A percentile compares a stretch with the other conserved stretches of the same genome.
Conservation (phyloP, 2,888 invertebrate species). For the Muschampia staudingeri region DNA sequence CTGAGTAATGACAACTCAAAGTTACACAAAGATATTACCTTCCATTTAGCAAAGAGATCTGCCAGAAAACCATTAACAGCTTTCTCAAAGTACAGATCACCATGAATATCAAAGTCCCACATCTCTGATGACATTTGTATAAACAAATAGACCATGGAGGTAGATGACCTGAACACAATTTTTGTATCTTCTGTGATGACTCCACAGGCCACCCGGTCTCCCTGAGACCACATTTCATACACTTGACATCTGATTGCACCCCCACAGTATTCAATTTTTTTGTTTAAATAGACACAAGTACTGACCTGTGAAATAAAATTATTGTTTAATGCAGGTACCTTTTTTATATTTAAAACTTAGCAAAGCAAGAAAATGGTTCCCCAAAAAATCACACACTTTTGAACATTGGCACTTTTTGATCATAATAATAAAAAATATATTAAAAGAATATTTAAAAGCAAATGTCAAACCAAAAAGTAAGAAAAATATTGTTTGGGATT, state of each 20-base stretch:
- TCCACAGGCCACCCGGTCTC: slow-evolving; percentile 98
- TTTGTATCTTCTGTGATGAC: slow-evolving; percentile 99
- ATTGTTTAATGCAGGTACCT: background rate
- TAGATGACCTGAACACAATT: slow-evolving; percentile 99
- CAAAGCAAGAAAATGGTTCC: background rate
- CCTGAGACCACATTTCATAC: slow-evolving; percentile 99
- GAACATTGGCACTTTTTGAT: no score
- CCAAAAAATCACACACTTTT: no score
- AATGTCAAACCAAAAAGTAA: no score
- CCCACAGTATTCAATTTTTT: slow-evolving; percentile 98
- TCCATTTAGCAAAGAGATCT: slow-evolving; percentile 99
- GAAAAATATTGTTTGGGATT: no score
- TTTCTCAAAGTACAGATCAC: slow-evolving; percentile 99
- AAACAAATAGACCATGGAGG: slow-evolving; percentile 99
- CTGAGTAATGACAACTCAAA: no score
- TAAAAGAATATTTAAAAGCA: no score
- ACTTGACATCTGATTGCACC: slow-evolving; percentile 97
- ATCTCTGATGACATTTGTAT: slow-evolving; percentile 99
- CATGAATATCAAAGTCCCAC: slow-evolving; percentile 99
- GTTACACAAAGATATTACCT: slow-evolving; percentile 86
- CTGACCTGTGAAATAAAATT: slow-evolving; percentile 92
- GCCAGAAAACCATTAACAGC: slow-evolving; percentile 99
- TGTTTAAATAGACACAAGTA: slow-evolving; percentile 98
- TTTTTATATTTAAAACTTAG: background rate
- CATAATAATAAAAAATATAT: no score